These are phyloP conservation scores for Sakesphorus luctuosus DNA, from an alignment of 2,113 vertebrate genomes.

Conservation along the genomic window DNA sequence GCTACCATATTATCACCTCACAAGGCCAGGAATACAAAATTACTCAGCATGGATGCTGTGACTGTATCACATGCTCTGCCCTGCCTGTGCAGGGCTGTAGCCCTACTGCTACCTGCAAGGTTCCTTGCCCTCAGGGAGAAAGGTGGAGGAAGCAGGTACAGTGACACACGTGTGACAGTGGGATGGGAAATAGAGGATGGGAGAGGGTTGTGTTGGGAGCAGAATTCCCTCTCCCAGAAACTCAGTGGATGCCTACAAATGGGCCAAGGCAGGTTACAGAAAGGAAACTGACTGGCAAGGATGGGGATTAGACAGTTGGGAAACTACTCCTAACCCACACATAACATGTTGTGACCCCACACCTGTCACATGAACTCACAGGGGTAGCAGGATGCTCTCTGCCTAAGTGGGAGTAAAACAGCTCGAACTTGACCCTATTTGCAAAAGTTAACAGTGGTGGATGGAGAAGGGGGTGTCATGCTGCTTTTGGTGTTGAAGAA, in stretches of 20 bases:
- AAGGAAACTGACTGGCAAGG: neutral
- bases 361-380: rapidly evolving
- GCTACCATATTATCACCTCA: neutral
- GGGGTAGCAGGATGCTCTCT: neutral
- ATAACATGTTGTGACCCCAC: rapidly evolving
- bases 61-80: neutral
- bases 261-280: neutral
- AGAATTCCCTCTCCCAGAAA: neutral
- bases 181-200: neutral
- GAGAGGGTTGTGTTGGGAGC: neutral
- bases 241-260: neutral
- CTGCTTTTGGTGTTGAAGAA: neutral
- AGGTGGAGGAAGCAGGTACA: neutral
- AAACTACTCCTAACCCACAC: neutral
- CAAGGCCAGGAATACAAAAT: neutral
- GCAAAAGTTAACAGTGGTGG: neutral
- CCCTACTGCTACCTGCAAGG: neutral
- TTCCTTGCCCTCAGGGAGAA: neutral
- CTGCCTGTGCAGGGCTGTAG: neutral
- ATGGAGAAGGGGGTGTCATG: neutral
- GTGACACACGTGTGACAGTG: neutral
- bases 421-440: neutral
- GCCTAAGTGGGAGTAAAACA: neutral
- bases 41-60: neutral
- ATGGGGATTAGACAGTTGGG: neutral